phyloP scores from a whole-genome alignment of 2,888 invertebrate genomes.

The Leptopilina syphax region DNA sequence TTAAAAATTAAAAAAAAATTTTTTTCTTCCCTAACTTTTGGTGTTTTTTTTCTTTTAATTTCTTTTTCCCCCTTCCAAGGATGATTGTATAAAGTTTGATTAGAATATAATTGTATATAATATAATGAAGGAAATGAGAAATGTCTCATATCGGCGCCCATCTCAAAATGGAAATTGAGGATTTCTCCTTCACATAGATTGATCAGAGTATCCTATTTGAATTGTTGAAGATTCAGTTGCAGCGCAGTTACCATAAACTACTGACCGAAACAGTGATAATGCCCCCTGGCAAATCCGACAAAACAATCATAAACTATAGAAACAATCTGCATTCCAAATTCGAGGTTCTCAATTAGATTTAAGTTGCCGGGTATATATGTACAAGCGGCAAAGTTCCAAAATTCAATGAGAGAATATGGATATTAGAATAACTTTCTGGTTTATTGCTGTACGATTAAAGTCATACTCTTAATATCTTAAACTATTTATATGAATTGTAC shows the following conservation, averaged over 20 bases:
- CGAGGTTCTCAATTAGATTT: conserved; percentile 15
- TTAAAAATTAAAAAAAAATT: no score
- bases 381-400: not conserved
- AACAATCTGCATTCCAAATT: conserved; percentile 35
- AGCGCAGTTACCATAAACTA: conserved; percentile 29
- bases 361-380: not conserved
- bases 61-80: no score
- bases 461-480: no score
- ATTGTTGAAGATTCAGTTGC: conserved; percentile 23
- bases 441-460: no score
- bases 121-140: not conserved
- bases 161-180: conserved; percentile 35
- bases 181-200: conserved; percentile 20
- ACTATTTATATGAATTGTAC: no score
- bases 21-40: no score
- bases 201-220: conserved; percentile 15
- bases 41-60: no score
- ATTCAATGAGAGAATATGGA: conserved; percentile 2
- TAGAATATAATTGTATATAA: not conserved
- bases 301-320: conserved; percentile 37
- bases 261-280: conserved; percentile 31
- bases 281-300: conserved; percentile 8
- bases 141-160: not conserved
- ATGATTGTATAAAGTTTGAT: no score
- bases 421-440: no score